Base-by-base conservation (phyloP, 37 sponge, comb jelly and placozoan genomes). In the Aplysina aerophoba region DNA sequence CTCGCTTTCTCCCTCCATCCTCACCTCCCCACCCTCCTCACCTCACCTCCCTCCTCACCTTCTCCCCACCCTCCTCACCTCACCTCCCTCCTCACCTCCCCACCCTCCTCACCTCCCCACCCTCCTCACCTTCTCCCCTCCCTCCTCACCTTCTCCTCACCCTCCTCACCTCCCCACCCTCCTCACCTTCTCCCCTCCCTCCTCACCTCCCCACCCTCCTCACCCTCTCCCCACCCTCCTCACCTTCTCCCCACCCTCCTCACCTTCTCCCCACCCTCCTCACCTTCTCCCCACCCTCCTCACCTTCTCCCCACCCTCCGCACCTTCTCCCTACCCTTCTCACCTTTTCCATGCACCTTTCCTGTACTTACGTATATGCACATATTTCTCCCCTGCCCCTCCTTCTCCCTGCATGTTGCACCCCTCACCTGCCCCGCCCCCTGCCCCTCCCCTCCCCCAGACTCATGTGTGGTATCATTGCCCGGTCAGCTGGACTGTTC, bases 401-500 rank as follows among this genome's bases (percentile, higher is more conserved):
- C n/a, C n/a, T n/a, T n/a, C n/a, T n/a, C n/a, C n/a, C n/a, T n/a
- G n/a, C n/a, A n/a, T n/a, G n/a, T n/a, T n/a, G n/a, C n/a, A n/a
- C 50, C 50, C 8, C 50, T 8, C 50, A 44, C 50, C 50, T 44
- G 50, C 50, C 50, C 50, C 50, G 8, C 50, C 50, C 50, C 50
- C 50, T 44, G 50, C 50, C 50, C 50, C 50, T 44, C 50, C 50
- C 50, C 50, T 44, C 50, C 50, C 50, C 50, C 85, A 93, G 94
- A 55, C 27, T 91, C 15, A 80, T 90, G 88, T 92, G 91, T 88
- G 95, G 93, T 0, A 75, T 95, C 17, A 78, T 95, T 21, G 95
- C 95, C 11, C 83, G 95, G 11, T 95, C 95, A 27, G 90, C 95
- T 85, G 95, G 95, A 34, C 65, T 95, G 20, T 95, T 95, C 50